These are phyloP conservation scores for Stenichneumon culpator DNA, from an alignment of 2,888 invertebrate genomes.

Conservation along the genomic window DNA sequence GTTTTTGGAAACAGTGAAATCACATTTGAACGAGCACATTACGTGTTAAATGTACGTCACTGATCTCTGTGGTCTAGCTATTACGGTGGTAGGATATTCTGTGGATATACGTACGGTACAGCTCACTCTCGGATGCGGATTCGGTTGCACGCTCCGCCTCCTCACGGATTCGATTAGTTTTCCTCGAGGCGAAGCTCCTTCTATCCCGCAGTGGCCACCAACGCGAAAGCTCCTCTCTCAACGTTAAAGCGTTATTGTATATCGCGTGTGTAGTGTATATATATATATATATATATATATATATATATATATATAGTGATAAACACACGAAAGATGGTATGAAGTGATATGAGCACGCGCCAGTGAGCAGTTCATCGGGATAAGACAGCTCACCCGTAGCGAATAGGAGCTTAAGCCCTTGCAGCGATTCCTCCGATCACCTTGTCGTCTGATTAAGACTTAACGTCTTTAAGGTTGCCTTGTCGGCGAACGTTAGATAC, in stretches of 20 bases:
- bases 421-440: constrained; percentile 76
- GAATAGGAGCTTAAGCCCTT: constrained; percentile 73
- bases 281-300: neutral
- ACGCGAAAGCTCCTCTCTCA: constrained; percentile 23
- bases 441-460: constrained; percentile 77
- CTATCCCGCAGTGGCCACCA: constrained; percentile 14
- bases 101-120: neutral
- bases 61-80: neutral
- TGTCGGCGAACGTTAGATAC: constrained; percentile 11
- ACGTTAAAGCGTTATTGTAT: constrained; percentile 1
- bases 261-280: neutral
- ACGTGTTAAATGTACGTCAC: neutral
- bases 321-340: constrained; percentile 8
- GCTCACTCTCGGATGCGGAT: constrained; percentile 46
- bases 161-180: constrained; percentile 60
- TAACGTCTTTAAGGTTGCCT: constrained; percentile 62
- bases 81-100: neutral
- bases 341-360: constrained; percentile 40
- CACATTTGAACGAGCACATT: neutral
- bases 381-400: constrained; percentile 39
- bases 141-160: constrained; percentile 56
- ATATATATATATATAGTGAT: constrained; percentile 18
- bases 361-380: constrained; percentile 25
- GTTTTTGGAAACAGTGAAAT: neutral
- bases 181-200: constrained; percentile 36